phyloP scores from a whole-genome alignment of 1,140 invertebrate genomes.

The Drosophila burlai region DNA sequence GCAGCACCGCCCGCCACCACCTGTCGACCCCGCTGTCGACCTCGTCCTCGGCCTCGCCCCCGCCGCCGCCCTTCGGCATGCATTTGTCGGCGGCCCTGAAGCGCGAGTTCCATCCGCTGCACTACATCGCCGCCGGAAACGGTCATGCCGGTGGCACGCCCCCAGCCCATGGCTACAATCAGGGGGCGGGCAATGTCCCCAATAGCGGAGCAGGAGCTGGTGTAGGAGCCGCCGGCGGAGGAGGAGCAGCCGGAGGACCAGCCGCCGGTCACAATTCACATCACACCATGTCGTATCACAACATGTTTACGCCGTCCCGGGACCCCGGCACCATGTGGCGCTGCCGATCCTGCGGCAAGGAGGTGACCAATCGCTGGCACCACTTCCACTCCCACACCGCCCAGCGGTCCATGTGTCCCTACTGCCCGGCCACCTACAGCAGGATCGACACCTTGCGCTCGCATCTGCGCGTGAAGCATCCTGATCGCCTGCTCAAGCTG shows the following conservation, averaged over 20 bases:
- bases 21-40: constrained; percentile 82
- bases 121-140: constrained; percentile 74
- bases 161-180: constrained; percentile 66
- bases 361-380: constrained; percentile 94
- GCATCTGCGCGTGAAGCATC: constrained; percentile 91
- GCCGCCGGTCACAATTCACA: constrained; percentile 76
- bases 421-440: constrained; percentile 94
- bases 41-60: constrained; percentile 78
- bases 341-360: constrained; percentile 93
- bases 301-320: constrained; percentile 91
- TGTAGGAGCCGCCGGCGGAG: constrained; percentile 28
- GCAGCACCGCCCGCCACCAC: constrained; percentile 77
- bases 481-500: constrained; percentile 85
- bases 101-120: constrained; percentile 72
- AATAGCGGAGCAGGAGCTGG: constrained; percentile 20
- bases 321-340: constrained; percentile 90
- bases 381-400: constrained; percentile 93
- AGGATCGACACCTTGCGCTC: constrained; percentile 92
- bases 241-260: constrained; percentile 32
- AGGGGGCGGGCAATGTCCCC: constrained; percentile 35
- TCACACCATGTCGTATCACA: constrained; percentile 90
- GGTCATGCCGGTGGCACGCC: constrained; percentile 65
- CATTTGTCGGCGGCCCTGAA: constrained; percentile 77
- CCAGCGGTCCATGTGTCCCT: constrained; percentile 91
- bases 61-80: constrained; percentile 74